These are phyloP conservation scores for Ceyx cyanopectus DNA, from an alignment of 2,113 vertebrate genomes.

Conservation along the genomic window DNA sequence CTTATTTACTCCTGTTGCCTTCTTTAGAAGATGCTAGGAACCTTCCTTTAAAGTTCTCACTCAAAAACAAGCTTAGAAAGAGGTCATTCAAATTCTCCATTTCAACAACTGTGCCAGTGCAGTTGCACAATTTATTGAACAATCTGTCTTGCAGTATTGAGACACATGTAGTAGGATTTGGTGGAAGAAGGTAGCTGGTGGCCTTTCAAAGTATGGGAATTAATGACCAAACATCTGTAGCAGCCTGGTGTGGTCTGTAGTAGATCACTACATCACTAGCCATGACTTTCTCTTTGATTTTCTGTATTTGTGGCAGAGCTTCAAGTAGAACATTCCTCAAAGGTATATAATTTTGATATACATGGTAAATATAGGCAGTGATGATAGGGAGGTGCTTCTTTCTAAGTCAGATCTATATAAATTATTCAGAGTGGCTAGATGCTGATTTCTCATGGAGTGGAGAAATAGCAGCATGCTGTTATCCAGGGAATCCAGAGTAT, in stretches of 20 bases:
- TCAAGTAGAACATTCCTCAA: background rate
- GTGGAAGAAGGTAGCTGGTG: background rate
- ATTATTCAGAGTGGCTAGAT: background rate
- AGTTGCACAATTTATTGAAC: background rate
- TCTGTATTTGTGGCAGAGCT: background rate
- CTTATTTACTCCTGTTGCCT: background rate
- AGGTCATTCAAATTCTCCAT: background rate
- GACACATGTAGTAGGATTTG: rapidly evolving
- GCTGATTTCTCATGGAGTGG: background rate
- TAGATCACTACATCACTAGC: background rate
- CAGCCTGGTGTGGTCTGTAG: background rate
- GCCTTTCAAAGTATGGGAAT: background rate
- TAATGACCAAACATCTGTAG: background rate
- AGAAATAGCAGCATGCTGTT: background rate
- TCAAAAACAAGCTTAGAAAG: background rate
- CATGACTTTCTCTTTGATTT: background rate
- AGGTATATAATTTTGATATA: background rate
- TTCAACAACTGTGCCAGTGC: background rate
- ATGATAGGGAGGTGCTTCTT: background rate
- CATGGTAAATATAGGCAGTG: background rate
- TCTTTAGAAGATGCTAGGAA: background rate
- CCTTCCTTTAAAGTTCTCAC: background rate
- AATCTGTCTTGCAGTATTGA: background rate
- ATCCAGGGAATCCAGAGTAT: background rate
- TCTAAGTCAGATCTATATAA: background rate